phyloP scores from a whole-genome alignment of 2,113 vertebrate genomes.

The Orthonyx spaldingii region DNA sequence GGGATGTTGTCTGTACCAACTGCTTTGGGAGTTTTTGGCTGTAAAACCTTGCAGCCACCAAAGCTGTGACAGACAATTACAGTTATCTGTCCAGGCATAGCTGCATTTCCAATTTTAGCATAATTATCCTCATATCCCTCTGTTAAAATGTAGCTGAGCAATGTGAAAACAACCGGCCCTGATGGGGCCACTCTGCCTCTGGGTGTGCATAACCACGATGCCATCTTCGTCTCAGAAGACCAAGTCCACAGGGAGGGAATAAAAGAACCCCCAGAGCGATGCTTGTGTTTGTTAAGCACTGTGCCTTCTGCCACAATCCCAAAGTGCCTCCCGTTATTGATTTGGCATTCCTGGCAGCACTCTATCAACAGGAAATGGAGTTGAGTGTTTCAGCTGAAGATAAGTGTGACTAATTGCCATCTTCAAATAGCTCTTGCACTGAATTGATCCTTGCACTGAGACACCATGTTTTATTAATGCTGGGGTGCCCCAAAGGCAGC shows the following conservation, averaged over 20 bases:
- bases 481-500: constrained; percentile 6
- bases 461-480: constrained; percentile 33
- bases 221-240: neutral
- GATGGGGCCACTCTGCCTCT: neutral
- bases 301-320: neutral
- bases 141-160: neutral
- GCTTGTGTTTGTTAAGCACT: neutral
- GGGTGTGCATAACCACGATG: neutral
- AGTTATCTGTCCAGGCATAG: neutral
- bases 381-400: constrained; percentile 25
- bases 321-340: neutral
- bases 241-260: neutral
- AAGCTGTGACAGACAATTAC: neutral
- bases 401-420: constrained; percentile 44
- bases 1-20: neutral
- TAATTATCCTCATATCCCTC: neutral
- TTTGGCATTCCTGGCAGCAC: constrained; percentile 34
- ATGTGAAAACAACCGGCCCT: neutral
- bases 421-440: constrained; percentile 41
- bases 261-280: neutral
- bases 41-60: neutral
- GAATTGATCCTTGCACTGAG: constrained; percentile 52
- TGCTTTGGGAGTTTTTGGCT: neutral
- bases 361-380: constrained; percentile 27
- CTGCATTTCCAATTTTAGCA: neutral